Evolutionary conservation across 1,140 invertebrate species (phyloP).

Genomic region (Drosophila eugracilis): DNA sequence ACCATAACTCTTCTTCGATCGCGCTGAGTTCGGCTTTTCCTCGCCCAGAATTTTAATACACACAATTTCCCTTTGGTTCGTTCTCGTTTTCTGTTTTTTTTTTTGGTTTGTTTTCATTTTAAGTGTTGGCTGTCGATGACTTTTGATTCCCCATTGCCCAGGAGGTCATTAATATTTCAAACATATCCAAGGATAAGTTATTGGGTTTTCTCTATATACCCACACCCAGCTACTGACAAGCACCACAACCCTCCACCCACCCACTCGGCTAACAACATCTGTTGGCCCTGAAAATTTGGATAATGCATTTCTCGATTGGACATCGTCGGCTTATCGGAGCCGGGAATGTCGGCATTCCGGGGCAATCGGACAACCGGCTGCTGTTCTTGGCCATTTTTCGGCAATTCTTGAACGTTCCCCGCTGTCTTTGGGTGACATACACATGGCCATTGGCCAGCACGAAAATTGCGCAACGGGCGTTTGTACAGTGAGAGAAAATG

Average conservation of each 20-base stretch:
- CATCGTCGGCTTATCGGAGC: slow-evolving; percentile 36
- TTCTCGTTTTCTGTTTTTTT: neutral
- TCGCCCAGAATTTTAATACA: slow-evolving; percentile 73
- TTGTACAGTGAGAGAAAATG: slow-evolving; percentile 10
- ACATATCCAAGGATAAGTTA: slow-evolving; percentile 75
- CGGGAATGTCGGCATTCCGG: slow-evolving; percentile 61
- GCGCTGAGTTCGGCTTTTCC: slow-evolving; percentile 61
- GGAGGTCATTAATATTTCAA: slow-evolving; percentile 79
- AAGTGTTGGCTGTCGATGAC: slow-evolving; percentile 70
- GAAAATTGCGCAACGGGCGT: slow-evolving; percentile 66
- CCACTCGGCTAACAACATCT: slow-evolving; percentile 22
- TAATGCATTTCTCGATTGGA: slow-evolving; percentile 40
- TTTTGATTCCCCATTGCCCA: slow-evolving; percentile 47
- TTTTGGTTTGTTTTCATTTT: slow-evolving; percentile 55
- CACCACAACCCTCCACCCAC: slow-evolving; percentile 1
- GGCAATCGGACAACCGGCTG: slow-evolving; percentile 52
- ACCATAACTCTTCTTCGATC: slow-evolving; percentile 71
- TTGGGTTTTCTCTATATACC: slow-evolving; percentile 52
- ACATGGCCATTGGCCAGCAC: slow-evolving; percentile 42
- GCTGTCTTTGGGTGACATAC: slow-evolving; percentile 46
- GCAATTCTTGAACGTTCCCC: slow-evolving; percentile 27
- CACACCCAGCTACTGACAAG: slow-evolving; percentile 2
- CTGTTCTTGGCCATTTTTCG: slow-evolving; percentile 31
- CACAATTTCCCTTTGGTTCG: slow-evolving; percentile 26
- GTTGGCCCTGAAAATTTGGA: slow-evolving; percentile 42